Conservation (phyloP, 2,797 vertebrate species). For the Microchirus variegatus region DNA sequence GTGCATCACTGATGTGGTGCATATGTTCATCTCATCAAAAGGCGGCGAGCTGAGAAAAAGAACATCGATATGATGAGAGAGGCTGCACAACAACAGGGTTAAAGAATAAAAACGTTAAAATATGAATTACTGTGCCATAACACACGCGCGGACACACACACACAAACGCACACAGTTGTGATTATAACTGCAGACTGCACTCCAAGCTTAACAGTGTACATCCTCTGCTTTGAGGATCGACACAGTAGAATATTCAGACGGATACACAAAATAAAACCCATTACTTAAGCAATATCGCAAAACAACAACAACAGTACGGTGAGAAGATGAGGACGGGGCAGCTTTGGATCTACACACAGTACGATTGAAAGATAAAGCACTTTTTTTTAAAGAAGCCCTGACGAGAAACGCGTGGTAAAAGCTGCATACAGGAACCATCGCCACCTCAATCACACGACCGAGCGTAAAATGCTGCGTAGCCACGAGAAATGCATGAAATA, state of each 20-base stretch:
- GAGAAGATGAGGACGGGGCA: slow-evolving; percentile 36
- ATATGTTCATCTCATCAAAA: slow-evolving; percentile 48
- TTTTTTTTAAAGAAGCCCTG: slow-evolving; percentile 47
- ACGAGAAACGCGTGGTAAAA: slow-evolving; percentile 52
- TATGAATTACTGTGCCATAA: slow-evolving; percentile 21
- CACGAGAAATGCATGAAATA: slow-evolving; percentile 25
- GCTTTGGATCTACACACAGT: slow-evolving; percentile 67
- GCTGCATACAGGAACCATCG: slow-evolving; percentile 46
- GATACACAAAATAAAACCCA: slow-evolving; percentile 81
- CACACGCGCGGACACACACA: background rate
- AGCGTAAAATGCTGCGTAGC: slow-evolving; percentile 16
- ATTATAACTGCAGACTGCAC: slow-evolving; percentile 21
- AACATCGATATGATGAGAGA: slow-evolving; percentile 18
- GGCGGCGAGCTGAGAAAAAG: slow-evolving; percentile 43
- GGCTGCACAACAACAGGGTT: slow-evolving; percentile 25
- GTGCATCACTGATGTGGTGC: slow-evolving; percentile 21
- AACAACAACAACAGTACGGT: slow-evolving; percentile 54
- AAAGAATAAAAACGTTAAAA: slow-evolving; percentile 11
- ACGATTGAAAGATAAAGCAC: slow-evolving; percentile 66
- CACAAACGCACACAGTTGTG: too few relatives aligned
- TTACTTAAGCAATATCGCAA: slow-evolving; percentile 79
- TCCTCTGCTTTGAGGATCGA: slow-evolving; percentile 66
- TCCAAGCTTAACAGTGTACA: slow-evolving; percentile 29
- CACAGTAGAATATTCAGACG: slow-evolving; percentile 85
- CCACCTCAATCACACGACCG: slow-evolving; percentile 30